Evolutionary conservation across 2,113 vertebrate genomes (phyloP).

Genomic region (Tautogolabrus adspersus): DNA sequence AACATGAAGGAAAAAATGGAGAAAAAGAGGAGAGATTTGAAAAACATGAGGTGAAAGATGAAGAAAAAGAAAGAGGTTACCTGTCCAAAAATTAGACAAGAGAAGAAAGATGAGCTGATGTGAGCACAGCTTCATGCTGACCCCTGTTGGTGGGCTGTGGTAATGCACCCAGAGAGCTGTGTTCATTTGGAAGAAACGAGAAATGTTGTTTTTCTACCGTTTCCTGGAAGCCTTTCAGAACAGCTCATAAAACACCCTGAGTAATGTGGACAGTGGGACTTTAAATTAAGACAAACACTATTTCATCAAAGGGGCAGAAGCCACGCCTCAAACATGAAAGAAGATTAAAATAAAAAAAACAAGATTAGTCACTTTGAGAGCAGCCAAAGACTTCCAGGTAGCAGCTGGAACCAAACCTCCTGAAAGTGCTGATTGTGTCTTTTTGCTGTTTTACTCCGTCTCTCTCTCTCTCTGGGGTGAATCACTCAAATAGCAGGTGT

Average conservation of each 20-base stretch:
- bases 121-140: constrained; percentile 20
- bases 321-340: constrained; percentile 12
- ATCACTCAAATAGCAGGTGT: constrained; percentile 50
- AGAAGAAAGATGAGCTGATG: no score
- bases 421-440: constrained; percentile 38
- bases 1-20: no score
- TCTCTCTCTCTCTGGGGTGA: neutral
- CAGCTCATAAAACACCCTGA: constrained; percentile 31
- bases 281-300: constrained; percentile 1
- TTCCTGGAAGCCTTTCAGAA: constrained; percentile 59
- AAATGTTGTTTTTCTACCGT: constrained; percentile 49
- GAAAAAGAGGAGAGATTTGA: neutral
- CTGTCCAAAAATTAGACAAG: neutral
- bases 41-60: neutral
- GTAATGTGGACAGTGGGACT: constrained; percentile 22
- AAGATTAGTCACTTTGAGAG: neutral
- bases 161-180: neutral
- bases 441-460: neutral
- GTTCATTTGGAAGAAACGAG: constrained; percentile 21
- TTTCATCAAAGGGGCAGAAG: constrained; percentile 32
- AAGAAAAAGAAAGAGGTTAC: neutral
- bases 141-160: constrained; percentile 15
- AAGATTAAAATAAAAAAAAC: neutral
- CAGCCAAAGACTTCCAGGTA: constrained; percentile 56
- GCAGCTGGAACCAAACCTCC: constrained; percentile 16